These are phyloP conservation scores for Orthosia cruda DNA, from an alignment of 2,888 invertebrate species.

Conservation along the genomic window DNA sequence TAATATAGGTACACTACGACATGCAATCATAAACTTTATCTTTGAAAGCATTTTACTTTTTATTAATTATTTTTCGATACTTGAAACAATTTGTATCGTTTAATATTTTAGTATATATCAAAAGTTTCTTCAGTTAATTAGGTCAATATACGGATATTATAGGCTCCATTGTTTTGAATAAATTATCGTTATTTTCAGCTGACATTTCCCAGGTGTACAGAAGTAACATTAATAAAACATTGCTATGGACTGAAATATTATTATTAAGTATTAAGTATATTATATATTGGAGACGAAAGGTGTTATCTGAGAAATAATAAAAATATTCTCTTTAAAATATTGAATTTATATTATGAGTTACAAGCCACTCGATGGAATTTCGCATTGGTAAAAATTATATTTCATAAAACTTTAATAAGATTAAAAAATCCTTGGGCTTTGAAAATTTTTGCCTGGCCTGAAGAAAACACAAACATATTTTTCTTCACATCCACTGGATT, in stretches of 20 bases:
- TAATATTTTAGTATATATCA: slow-evolving; percentile 22
- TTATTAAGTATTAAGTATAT: too few species aligned
- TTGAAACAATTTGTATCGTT: not conserved
- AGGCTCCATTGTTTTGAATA: slow-evolving; percentile 17
- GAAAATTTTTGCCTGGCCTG: too few species aligned
- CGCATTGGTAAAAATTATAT: too few species aligned
- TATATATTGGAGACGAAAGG: too few species aligned
- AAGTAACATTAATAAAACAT: not conserved
- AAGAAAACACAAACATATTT: too few species aligned
- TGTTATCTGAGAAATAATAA: not conserved
- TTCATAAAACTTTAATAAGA: too few species aligned
- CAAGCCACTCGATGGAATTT: too few species aligned
- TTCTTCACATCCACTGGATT: too few species aligned
- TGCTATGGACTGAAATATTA: not conserved
- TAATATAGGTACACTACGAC: too few species aligned
- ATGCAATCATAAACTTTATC: too few species aligned
- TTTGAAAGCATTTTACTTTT: too few species aligned
- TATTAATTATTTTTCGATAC: not conserved
- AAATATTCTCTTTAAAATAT: not conserved
- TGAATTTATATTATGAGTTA: not conserved
- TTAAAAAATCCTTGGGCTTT: too few species aligned
- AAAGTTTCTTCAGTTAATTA: slow-evolving; percentile 22
- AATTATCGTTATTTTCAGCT: slow-evolving; percentile 26
- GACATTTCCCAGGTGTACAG: slow-evolving; percentile 36
- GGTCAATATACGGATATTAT: not conserved